Percentiles rank a stretch among this genome's conserved stretches.
Conservation (phyloP, 2,113 vertebrate genomes). For the Lagopus muta region DNA sequence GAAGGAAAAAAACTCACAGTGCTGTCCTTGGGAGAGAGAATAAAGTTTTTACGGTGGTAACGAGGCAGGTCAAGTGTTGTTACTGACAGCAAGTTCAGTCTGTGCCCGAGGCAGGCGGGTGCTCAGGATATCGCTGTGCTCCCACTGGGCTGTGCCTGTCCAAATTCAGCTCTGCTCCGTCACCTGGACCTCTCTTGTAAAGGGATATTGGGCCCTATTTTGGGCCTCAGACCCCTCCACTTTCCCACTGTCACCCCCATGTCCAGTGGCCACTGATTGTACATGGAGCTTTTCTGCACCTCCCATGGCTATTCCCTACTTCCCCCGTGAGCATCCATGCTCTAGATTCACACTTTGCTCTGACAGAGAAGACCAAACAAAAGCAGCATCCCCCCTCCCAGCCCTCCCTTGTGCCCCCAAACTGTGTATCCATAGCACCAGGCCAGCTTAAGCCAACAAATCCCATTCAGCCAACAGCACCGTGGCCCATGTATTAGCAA, state of each 20-base stretch:
- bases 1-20: background rate
- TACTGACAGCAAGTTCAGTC: background rate
- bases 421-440: background rate
- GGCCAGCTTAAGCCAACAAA: background rate
- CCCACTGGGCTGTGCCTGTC: background rate
- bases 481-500: accelerated
- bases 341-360: background rate
- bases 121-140: accelerated
- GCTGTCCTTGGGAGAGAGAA: conserved; percentile 58
- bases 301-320: background rate
- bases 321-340: background rate
- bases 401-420: background rate
- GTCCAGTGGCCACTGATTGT: accelerated
- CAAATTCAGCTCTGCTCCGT: accelerated
- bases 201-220: accelerated
- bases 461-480: accelerated
- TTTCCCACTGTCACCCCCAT: background rate
- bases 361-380: background rate
- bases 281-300: background rate
- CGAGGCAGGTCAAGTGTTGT: background rate
- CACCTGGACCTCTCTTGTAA: accelerated
- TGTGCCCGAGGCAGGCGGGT: accelerated
- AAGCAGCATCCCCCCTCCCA: background rate
- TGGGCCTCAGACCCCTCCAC: accelerated
- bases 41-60: conserved; percentile 64